These are phyloP conservation scores for Cassiopea xamachana DNA, from an alignment of 30 jellyfish, hydroid and myxozoan species.

Conservation along the genomic window DNA sequence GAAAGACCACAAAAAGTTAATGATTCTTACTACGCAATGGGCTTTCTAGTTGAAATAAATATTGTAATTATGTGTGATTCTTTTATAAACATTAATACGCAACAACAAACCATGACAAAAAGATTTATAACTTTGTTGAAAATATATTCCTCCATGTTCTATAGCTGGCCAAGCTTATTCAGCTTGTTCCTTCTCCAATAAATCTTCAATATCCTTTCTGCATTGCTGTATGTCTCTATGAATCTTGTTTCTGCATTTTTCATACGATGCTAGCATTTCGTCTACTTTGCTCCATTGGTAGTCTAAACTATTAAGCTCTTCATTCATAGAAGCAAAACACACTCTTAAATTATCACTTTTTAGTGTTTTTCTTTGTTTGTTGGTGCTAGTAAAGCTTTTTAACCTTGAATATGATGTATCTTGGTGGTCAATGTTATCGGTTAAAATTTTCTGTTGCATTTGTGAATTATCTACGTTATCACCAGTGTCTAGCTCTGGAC, in stretches of 20 bases:
- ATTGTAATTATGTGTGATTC: too few species aligned
- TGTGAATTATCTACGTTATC: not conserved
- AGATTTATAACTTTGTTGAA: too few species aligned
- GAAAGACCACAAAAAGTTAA: too few species aligned
- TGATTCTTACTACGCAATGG: too few species aligned
- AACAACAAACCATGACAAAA: too few species aligned
- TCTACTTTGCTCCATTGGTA: not conserved
- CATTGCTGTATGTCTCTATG: not conserved
- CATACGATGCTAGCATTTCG: not conserved
- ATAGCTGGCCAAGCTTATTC: not conserved
- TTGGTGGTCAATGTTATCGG: not conserved
- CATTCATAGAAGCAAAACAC: not conserved
- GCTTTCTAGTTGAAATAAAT: too few species aligned
- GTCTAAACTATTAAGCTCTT: not conserved
- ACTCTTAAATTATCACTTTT: constrained; percentile 2
- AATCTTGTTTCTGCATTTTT: not conserved
- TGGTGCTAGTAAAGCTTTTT: not conserved
- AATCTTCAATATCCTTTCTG: not conserved
- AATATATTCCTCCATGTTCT: too few species aligned
- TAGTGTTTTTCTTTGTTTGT: not conserved
- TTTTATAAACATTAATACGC: too few species aligned
- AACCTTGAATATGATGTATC: not conserved
- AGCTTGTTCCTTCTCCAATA: not conserved
- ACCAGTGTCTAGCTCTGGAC: not conserved
- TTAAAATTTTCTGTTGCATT: not conserved